Evolutionary conservation across 2,888 invertebrate species (phyloP), one percentile per base, ranked within the genome.

Genomic region (Hoplodrina ambigua): DNA sequence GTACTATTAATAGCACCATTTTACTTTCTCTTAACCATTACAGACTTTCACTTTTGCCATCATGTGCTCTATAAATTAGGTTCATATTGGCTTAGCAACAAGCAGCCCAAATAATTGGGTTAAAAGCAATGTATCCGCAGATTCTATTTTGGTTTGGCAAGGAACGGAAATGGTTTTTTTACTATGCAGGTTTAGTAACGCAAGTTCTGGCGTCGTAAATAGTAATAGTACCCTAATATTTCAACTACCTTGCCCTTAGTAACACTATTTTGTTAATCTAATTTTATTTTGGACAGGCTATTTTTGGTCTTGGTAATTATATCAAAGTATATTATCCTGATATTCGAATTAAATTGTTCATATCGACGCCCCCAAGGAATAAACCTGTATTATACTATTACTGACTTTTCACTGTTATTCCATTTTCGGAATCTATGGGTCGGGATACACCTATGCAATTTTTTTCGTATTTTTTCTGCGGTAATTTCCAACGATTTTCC

Each of bases 11-110:
- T 69, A 69, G 62, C 59, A 52, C 56, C n/a, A 69, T 74, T 71
- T 54, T 53, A 68, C 75, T 82, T 82, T 83, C 82, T 55, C 71
- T 78, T 53, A 5, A 61, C 11, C 59, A 74, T 73, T 55, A 75
- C 37, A 55, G 50, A 52, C 53, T 61, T 46, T 68, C 50, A 67
- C 70, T 73, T 70, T 73, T 69, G 75, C 64, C 50, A 46, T 65
- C 15, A 49, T 53, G 10, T 46, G 44, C 15, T 30, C 19, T 57
- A 11, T 50, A 11, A 30, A 41, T 20, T 49, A 46, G 61, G 61
- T 53, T 58, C 25, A 54, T 54, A 54, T 37, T 52, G 46, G 7
- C 61, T 55, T 54, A 60, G 52, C 10, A 56, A 30, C 37, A 44
- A 41, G 25, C 20, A 46, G 11, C 37, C 50, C 37, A 63, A 57